A percentile compares a stretch with the other conserved stretches of the same genome.
These are phyloP conservation scores for Heteromurus nitidus DNA, from an alignment of 2,888 invertebrate species.

Conservation along the genomic window DNA sequence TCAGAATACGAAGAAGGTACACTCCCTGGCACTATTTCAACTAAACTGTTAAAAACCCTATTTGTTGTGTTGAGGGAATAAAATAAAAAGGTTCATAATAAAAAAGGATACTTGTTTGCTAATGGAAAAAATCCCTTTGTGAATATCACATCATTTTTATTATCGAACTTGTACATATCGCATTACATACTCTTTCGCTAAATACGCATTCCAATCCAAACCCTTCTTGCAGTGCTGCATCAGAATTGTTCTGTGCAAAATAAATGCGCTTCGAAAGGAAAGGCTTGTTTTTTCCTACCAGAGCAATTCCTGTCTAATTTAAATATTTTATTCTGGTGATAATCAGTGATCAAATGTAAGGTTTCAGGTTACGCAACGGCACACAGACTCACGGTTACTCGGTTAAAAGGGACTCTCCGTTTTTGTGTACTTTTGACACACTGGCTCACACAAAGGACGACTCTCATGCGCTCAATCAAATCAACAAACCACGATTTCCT, in stretches of 20 bases:
- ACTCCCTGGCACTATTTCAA: slow-evolving; percentile 56
- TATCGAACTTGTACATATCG: slow-evolving; percentile 4
- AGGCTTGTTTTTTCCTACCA: no score
- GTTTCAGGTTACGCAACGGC: slow-evolving; percentile 54
- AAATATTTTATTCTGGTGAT: slow-evolving; percentile 49
- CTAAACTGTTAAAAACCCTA: background rate
- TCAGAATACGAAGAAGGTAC: slow-evolving; percentile 56
- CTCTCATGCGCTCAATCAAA: no score
- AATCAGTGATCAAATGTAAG: slow-evolving; percentile 38
- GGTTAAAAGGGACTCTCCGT: slow-evolving; percentile 25
- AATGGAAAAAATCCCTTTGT: slow-evolving; percentile 13
- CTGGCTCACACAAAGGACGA: no score
- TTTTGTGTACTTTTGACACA: background rate
- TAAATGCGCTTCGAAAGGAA: no score
- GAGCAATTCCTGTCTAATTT: no score
- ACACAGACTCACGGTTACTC: slow-evolving; percentile 26
- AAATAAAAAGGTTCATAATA: background rate
- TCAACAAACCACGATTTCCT: no score
- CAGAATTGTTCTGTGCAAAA: no score
- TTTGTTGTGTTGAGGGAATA: background rate
- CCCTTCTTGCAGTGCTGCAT: background rate
- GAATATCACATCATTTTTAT: background rate
- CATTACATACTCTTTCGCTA: background rate
- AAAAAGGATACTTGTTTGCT: background rate
- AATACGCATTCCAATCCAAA: background rate